Conservation (phyloP, 2,888 invertebrate genomes). For the Amitus sp. region DNA sequence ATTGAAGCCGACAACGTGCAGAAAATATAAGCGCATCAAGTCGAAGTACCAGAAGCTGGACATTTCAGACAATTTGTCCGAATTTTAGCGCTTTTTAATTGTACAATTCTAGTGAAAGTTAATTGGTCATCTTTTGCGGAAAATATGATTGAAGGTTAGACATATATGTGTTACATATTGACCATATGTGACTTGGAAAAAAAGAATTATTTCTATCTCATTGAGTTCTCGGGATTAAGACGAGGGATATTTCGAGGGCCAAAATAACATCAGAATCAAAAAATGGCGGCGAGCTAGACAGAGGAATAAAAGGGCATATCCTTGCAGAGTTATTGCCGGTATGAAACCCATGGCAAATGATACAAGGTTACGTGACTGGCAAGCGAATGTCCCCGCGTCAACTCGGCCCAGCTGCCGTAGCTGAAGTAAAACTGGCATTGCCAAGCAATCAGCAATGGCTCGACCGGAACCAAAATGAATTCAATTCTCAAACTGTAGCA, state of each 20-base stretch:
- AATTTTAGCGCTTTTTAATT: too few species aligned
- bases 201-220: too few species aligned
- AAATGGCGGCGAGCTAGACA: constrained; percentile 21
- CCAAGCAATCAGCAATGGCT: constrained; percentile 56
- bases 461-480: constrained; percentile 51
- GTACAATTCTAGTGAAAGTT: too few species aligned
- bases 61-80: too few species aligned
- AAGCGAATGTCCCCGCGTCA: constrained; percentile 46
- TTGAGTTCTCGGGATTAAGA: constrained; percentile 12
- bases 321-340: constrained; percentile 61
- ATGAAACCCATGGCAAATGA: constrained; percentile 65
- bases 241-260: constrained; percentile 7
- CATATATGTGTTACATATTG: too few species aligned
- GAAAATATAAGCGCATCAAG: too few species aligned
- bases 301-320: constrained; percentile 44
- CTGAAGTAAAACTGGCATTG: constrained; percentile 46
- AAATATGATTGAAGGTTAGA: too few species aligned
- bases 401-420: constrained; percentile 32
- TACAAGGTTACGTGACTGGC: constrained; percentile 62
- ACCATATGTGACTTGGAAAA: too few species aligned
- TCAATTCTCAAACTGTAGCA: constrained; percentile 44
- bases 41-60: too few species aligned
- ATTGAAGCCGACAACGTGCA: not conserved
- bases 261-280: constrained; percentile 13
- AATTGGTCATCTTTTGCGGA: too few species aligned